These are phyloP conservation scores for Sarcophaga peregrina DNA, from an alignment of 1,140 invertebrate species.

Conservation along the genomic window DNA sequence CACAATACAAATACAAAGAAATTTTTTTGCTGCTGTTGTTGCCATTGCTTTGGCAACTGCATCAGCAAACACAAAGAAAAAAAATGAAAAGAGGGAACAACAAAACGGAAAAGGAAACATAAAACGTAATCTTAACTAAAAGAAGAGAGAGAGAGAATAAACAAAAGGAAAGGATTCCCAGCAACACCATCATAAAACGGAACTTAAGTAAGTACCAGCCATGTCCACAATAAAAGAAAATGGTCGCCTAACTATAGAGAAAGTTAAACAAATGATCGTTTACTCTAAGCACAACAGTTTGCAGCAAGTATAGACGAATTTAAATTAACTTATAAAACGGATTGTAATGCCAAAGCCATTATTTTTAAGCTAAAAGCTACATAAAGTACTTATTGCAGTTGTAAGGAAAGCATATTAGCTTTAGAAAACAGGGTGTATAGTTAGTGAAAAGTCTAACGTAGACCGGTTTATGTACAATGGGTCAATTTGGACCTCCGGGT, in stretches of 20 bases:
- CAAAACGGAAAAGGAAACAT: slow-evolving; percentile 22
- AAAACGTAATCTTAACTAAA: slow-evolving; percentile 22
- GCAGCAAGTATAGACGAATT: too few relatives aligned
- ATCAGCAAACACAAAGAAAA: neutral
- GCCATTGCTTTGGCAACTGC: neutral
- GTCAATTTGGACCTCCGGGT: too few relatives aligned
- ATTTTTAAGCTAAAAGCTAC: neutral
- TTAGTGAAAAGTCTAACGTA: too few relatives aligned
- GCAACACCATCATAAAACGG: slow-evolving; percentile 9
- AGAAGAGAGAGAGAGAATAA: neutral
- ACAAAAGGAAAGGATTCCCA: neutral
- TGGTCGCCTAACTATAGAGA: too few relatives aligned
- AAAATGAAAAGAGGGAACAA: too few relatives aligned
- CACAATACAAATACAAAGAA: neutral
- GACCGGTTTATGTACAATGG: too few relatives aligned
- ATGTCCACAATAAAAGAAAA: neutral
- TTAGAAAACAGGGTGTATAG: too few relatives aligned
- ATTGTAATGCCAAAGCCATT: neutral
- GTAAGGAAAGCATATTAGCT: too few relatives aligned
- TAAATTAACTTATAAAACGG: neutral
- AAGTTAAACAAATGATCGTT: too few relatives aligned
- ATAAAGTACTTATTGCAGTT: too few relatives aligned
- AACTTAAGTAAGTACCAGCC: slow-evolving; percentile 1
- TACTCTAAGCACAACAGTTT: too few relatives aligned
- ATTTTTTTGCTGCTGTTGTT: neutral